Evolutionary conservation across 2,888 invertebrate genomes (phyloP).

Genomic region (Sepioteuthis lessoniana): DNA sequence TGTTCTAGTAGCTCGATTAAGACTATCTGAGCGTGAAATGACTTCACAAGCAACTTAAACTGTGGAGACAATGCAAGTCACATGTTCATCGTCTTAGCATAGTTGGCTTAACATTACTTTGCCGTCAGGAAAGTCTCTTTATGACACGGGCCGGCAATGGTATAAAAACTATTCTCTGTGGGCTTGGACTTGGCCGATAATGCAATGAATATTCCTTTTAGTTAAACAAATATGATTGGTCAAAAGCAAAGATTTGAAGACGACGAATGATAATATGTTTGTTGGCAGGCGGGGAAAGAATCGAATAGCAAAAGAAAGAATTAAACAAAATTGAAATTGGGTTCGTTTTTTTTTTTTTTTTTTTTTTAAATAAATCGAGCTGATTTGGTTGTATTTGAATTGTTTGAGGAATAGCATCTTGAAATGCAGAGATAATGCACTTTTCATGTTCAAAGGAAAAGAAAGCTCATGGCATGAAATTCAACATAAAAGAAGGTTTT

Average conservation of each 20-base stretch:
- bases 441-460: too few relatives aligned
- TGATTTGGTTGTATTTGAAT: too few relatives aligned
- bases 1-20: neutral
- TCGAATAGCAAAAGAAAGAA: neutral
- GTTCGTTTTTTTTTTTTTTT: too few relatives aligned
- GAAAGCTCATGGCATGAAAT: too few relatives aligned
- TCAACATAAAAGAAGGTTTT: too few relatives aligned
- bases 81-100: neutral
- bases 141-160: neutral
- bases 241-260: neutral
- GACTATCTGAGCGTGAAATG: neutral
- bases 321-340: neutral
- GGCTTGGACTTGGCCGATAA: neutral
- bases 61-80: neutral
- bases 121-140: neutral
- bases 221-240: neutral
- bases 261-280: neutral
- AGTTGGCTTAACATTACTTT: neutral
- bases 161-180: neutral
- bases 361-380: neutral
- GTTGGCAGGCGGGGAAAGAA: neutral
- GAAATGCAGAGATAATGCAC: too few relatives aligned
- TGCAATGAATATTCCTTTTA: neutral
- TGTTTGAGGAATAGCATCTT: too few relatives aligned
- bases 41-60: neutral